Conservation (phyloP, 2,113 vertebrate genomes). For the Cynocephalus volans region DNA sequence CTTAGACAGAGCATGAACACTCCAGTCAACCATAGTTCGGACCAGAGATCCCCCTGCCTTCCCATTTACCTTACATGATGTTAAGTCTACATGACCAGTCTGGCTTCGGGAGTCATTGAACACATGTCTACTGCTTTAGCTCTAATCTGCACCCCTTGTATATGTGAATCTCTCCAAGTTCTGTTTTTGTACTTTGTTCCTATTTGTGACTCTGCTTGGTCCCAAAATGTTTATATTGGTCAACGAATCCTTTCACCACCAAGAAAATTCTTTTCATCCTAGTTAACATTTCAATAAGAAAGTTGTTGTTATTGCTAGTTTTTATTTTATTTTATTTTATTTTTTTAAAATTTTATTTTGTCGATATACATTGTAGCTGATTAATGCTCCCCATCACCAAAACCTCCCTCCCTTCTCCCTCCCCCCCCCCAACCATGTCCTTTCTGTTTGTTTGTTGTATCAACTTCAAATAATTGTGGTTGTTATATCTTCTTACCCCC, state of each 20-base stretch:
- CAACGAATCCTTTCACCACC: not conserved
- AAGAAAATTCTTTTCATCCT: not conserved
- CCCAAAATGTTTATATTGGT: not conserved
- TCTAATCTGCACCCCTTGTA: not conserved
- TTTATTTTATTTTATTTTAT: not conserved
- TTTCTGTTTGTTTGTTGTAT: too few species aligned
- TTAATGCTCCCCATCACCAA: too few species aligned
- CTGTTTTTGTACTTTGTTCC: not conserved
- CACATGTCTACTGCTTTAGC: not conserved
- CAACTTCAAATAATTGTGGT: too few species aligned
- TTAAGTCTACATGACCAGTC: not conserved
- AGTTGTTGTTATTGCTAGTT: not conserved
- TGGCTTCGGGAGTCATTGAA: not conserved
- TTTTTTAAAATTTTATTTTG: too few species aligned
- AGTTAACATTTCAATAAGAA: not conserved
- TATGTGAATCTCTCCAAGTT: not conserved
- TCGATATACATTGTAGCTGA: too few species aligned
- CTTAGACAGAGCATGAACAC: not conserved
- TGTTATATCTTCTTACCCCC: too few species aligned
- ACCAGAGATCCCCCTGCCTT: rapidly evolving
- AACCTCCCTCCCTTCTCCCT: too few species aligned
- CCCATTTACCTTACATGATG: not conserved
- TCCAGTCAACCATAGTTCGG: not conserved
- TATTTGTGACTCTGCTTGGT: not conserved
- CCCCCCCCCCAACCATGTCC: too few species aligned